phyloP scores from a whole-genome alignment of 2,888 invertebrate genomes.

The Drosophila koepferae region DNA sequence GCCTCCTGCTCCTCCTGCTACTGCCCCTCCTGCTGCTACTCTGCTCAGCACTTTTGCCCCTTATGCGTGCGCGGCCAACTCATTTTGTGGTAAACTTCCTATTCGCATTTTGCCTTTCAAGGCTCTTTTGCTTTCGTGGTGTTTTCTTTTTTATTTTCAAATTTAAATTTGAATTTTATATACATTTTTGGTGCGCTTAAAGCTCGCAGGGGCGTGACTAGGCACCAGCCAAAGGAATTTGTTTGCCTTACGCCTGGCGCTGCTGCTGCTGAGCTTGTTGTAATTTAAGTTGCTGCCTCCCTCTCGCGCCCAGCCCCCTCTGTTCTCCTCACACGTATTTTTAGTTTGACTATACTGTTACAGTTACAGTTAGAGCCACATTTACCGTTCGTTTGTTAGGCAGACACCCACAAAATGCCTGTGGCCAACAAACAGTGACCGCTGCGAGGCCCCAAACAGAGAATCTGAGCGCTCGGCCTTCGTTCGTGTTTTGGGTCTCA shows the following conservation, averaged over 20 bases:
- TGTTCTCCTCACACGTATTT: slow-evolving; percentile 28
- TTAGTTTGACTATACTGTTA: slow-evolving; percentile 28
- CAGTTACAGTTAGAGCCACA: slow-evolving; percentile 10
- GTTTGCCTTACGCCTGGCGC: slow-evolving; percentile 36
- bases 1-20: background rate
- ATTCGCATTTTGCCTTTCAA: slow-evolving; percentile 55
- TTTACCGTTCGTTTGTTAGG: background rate
- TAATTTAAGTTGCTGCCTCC: slow-evolving; percentile 46
- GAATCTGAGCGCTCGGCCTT: slow-evolving; percentile 49
- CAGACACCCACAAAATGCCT: slow-evolving; percentile 10
- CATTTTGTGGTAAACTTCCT: slow-evolving; percentile 61
- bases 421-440: slow-evolving; percentile 27
- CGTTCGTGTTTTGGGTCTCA: slow-evolving; percentile 50
- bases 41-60: background rate
- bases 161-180: slow-evolving; percentile 20
- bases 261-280: slow-evolving; percentile 43
- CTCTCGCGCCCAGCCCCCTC: too few relatives aligned
- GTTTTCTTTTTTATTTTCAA: slow-evolving; percentile 9
- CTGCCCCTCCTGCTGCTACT: background rate
- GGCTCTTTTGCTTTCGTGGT: slow-evolving; percentile 15
- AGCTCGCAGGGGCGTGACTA: slow-evolving; percentile 24
- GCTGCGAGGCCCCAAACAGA: slow-evolving; percentile 5
- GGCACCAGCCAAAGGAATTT: slow-evolving; percentile 39
- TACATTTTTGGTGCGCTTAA: slow-evolving; percentile 3
- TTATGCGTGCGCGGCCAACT: slow-evolving; percentile 46